Evolutionary conservation across 2,888 invertebrate genomes (phyloP).

Genomic region (Terebella lapidaria): DNA sequence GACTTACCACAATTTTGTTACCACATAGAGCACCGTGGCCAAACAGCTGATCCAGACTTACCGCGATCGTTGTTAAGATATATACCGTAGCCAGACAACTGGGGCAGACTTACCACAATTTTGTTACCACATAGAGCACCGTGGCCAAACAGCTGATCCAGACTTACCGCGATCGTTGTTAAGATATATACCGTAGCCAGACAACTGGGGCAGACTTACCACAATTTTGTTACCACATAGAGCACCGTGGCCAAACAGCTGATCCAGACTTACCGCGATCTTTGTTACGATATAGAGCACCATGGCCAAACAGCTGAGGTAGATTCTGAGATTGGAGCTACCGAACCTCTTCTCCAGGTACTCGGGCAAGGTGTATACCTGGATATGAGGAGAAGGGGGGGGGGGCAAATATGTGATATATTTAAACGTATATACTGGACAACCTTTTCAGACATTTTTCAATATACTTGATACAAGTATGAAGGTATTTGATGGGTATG

Average conservation of each 20-base stretch:
- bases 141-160: background rate
- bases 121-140: background rate
- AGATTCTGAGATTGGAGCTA: constrained; percentile 36
- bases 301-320: constrained; percentile 35
- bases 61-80: background rate
- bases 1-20: background rate
- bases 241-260: background rate
- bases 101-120: background rate
- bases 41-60: background rate
- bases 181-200: too few relatives aligned
- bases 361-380: constrained; percentile 48
- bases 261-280: constrained; percentile 11
- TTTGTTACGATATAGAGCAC: constrained; percentile 15
- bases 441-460: too few relatives aligned
- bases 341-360: constrained; percentile 44
- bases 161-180: too few relatives aligned
- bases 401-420: background rate
- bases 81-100: background rate
- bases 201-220: too few relatives aligned
- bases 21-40: background rate
- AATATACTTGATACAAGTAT: too few relatives aligned
- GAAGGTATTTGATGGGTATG: too few relatives aligned
- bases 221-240: background rate
- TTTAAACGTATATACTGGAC: too few relatives aligned
- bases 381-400: background rate